Percentiles rank a stretch among this genome's conserved stretches.
Conservation (phyloP, 2,113 vertebrate species). For the Chloebia gouldiae region DNA sequence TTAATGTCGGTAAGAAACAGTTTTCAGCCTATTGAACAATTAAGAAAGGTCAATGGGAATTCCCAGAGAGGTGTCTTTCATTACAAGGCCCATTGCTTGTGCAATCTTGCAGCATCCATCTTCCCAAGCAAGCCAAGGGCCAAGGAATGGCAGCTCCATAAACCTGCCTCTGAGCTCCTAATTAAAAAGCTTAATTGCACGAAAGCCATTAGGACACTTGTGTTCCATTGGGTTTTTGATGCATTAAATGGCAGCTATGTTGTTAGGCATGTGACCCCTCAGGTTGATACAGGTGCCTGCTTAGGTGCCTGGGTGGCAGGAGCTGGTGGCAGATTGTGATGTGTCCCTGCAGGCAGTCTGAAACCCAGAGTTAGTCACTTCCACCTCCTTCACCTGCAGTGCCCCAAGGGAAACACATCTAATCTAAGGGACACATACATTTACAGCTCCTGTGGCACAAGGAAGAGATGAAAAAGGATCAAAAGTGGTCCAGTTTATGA, state of each 20-base stretch:
- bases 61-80: background rate
- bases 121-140: conserved; percentile 34
- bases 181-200: conserved; percentile 41
- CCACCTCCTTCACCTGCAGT: background rate
- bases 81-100: conserved; percentile 25
- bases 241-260: background rate
- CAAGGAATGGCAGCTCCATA: background rate
- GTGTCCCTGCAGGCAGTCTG: background rate
- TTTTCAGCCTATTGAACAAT: conserved; percentile 49
- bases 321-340: background rate
- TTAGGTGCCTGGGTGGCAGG: rapidly evolving
- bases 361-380: background rate
- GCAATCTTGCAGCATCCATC: background rate
- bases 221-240: background rate
- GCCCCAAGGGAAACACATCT: background rate
- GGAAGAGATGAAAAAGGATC: background rate
- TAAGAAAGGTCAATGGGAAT: conserved; percentile 44
- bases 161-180: conserved; percentile 12
- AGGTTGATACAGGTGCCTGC: background rate
- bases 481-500: background rate
- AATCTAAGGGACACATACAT: background rate
- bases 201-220: background rate
- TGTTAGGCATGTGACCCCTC: too few species aligned
- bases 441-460: background rate
- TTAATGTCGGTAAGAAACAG: conserved; percentile 5